Evolutionary conservation across 2,797 vertebrate species (phyloP).

Genomic region (Bradypus variegatus): DNA sequence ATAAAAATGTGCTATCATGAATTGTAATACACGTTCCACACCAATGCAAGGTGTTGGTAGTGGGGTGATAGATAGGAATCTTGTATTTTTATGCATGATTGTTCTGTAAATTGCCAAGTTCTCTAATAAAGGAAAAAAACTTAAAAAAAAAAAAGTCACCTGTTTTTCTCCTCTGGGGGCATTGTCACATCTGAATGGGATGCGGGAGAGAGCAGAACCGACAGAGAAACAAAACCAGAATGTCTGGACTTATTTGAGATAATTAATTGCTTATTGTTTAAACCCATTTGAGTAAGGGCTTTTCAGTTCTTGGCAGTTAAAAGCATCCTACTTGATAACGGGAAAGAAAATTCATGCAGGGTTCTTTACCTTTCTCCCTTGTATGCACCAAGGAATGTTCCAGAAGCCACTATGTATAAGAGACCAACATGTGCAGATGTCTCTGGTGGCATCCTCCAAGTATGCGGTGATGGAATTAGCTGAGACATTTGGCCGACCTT

Average conservation of each 20-base stretch:
- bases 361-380: neutral
- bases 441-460: neutral
- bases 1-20: too few relatives aligned
- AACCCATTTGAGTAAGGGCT: neutral
- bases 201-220: neutral
- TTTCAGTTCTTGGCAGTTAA: neutral
- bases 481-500: neutral
- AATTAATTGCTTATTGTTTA: neutral
- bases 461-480: neutral
- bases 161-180: neutral
- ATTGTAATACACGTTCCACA: too few relatives aligned
- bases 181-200: neutral
- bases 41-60: too few relatives aligned
- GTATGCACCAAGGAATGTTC: neutral
- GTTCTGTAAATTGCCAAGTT: too few relatives aligned
- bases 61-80: too few relatives aligned
- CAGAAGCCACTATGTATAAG: neutral
- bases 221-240: neutral
- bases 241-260: neutral
- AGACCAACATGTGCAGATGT: neutral
- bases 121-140: too few relatives aligned
- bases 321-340: neutral
- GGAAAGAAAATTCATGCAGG: neutral
- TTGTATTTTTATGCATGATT: too few relatives aligned
- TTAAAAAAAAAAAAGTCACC: too few relatives aligned